Base-by-base conservation (phyloP, 2,888 invertebrate genomes). In the Scaptomyza reducta region DNA sequence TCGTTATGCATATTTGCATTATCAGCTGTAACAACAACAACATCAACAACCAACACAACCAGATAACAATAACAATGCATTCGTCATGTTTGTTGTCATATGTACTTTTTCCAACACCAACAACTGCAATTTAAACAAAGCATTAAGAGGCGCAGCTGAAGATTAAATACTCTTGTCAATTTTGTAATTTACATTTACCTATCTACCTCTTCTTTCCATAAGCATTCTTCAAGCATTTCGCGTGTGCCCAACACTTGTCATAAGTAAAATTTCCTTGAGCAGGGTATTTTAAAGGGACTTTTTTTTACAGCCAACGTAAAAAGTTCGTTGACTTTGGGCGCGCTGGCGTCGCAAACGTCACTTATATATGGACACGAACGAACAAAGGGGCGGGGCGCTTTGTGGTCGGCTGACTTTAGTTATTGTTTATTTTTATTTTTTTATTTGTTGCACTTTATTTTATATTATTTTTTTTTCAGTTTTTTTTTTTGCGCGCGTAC, bases 1-100 rank as follows among this genome's bases (percentile, higher is more conserved):
- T 58, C 51, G 61, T 68, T 70, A 77, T 83, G 77, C 74, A 77
- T 77, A 72, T 83, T 80, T 83, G 70, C 77, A 74, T 56, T 83
- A 82, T 83, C 87, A 64, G 77, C 60, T 58, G 42, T 42, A 57
- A 41, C 63, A 67, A 44, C 49, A 75, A 58, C 47, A 47, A 51
- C 54, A 58, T 40, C 18, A 62, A 58, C 33, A 58, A 31, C 10
- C 6, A 27, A 35, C 22, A 22, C 22, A 22, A 22, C 22, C 22
- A 22, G 56, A 50, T 27, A 61, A 25, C 14, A 62, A 56, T 11
- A 55, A 42, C 57, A 49, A 66, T 45, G 61, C 60, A 62, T 70
- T 67, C 63, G 67, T 64, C 80, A 70, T 81, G 75, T 59, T 73
- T 42, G 64, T 54, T 45, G 49, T 29, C 49, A 49, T 33, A 57